phyloP scores from a whole-genome alignment of 2,888 invertebrate genomes.

The Phaonia tiefii region DNA sequence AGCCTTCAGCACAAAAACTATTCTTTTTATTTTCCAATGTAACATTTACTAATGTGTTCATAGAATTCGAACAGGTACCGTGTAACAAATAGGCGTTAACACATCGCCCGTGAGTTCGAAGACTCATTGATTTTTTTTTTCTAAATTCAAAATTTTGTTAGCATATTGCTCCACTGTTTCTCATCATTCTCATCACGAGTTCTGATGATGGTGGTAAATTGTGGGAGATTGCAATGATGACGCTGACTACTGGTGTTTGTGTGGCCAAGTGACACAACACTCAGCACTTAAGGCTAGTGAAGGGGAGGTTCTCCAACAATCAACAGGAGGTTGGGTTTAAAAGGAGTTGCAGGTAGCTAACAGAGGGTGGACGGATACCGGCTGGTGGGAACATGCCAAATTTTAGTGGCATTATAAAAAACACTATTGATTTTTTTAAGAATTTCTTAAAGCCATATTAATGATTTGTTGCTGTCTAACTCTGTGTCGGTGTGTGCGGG shows the following conservation, averaged over 20 bases:
- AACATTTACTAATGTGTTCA: too few species aligned
- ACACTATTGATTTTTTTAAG: conserved; percentile 29
- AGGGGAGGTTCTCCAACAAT: not conserved
- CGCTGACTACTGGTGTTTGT: conserved; percentile 29
- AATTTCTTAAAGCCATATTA: conserved; percentile 18
- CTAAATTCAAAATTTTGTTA: too few species aligned
- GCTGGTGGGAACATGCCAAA: not conserved
- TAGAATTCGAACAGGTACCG: too few species aligned
- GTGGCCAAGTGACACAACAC: conserved; percentile 36
- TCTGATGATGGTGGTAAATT: conserved; percentile 1
- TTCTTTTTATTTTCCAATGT: too few species aligned
- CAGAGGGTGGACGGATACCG: too few species aligned
- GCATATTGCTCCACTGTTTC: not conserved
- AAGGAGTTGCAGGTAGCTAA: too few species aligned
- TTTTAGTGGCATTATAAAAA: conserved; percentile 14
- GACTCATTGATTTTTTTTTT: too few species aligned
- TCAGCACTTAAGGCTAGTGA: not conserved
- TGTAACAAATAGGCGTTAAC: too few species aligned
- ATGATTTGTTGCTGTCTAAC: not conserved
- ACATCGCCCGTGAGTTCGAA: too few species aligned
- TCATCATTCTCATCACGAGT: not conserved
- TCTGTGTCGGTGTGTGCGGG: not conserved
- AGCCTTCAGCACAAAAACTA: too few species aligned
- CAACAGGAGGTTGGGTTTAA: too few species aligned
- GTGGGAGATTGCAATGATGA: conserved; percentile 26